A percentile compares a stretch with the other conserved stretches of the same genome.
Conservation (phyloP, 30 jellyfish, hydroid and myxozoan species). For the Hydractinia echinata region DNA sequence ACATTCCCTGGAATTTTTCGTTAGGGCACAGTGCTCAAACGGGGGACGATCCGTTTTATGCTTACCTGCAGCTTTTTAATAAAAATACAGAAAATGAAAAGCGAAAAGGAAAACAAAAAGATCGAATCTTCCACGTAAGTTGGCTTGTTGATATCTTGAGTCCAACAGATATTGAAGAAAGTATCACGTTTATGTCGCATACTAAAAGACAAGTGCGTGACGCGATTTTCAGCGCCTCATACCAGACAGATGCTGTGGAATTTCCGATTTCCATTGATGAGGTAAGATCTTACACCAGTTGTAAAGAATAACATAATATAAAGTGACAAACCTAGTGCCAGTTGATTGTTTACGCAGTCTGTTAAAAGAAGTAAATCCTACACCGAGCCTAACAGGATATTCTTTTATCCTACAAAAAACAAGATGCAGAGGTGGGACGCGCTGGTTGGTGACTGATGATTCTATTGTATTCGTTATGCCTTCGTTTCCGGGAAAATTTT, state of each 20-base stretch:
- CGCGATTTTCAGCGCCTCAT: background rate
- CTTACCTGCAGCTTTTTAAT: background rate
- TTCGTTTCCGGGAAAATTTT: too few species aligned
- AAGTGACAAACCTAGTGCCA: too few species aligned
- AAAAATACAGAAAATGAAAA: background rate
- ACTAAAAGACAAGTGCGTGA: conserved; percentile 22
- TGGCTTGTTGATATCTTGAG: conserved; percentile 34
- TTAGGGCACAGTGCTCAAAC: background rate
- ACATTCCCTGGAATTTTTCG: conserved; percentile 18
- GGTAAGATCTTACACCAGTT: conserved; percentile 1
- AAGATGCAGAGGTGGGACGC: too few species aligned
- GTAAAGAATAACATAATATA: too few species aligned
- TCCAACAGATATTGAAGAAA: conserved; percentile 29
- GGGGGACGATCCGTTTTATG: background rate
- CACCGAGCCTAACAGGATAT: too few species aligned
- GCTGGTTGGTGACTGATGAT: too few species aligned
- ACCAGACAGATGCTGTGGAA: background rate
- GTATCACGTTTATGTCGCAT: conserved; percentile 13
- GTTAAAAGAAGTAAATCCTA: too few species aligned
- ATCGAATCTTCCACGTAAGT: background rate
- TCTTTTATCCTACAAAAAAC: too few species aligned
- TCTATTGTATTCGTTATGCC: too few species aligned
- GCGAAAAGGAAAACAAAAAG: background rate
- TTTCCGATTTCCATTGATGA: conserved; percentile 25
- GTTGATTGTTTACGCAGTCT: too few species aligned